Base-by-base conservation (phyloP, 1,140 invertebrate genomes). In the Thalassaphorura encarpata region DNA sequence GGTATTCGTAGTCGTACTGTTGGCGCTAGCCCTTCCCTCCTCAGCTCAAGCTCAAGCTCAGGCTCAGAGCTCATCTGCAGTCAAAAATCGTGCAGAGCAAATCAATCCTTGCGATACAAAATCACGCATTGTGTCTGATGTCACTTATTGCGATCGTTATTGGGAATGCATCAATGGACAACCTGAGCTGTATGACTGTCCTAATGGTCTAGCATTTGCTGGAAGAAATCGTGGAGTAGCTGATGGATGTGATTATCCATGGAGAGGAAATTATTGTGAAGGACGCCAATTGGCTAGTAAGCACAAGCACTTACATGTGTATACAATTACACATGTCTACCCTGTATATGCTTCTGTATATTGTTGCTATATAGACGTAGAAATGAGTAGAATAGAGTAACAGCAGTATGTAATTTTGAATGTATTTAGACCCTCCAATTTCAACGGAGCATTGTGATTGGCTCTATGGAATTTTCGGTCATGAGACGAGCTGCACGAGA, bases 391-490 rank as follows among this genome's bases (percentile, higher is more conserved):
- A n/a, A n/a, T n/a, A n/a, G n/a, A n/a, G n/a, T n/a, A n/a, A n/a
- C n/a, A n/a, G n/a, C n/a, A n/a, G n/a, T n/a, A n/a, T n/a, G n/a
- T n/a, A n/a, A 15, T n/a, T 52, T 41, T 49, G 21, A 3, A 43
- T 58, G 53, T 53, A 2, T n/a, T 36, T 69, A 87, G 85, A 93
- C 71, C 79, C 85, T 16, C 87, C 88, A 26, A 84, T 89, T 49
- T 75, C 78, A 8, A 83, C 82, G 0, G 88, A 91, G 58, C 89
- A 92, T 67, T 93, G 89, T 68, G 87, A 89, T 66, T 93, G 89
- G 89, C 73, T 90, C 53, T 93, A 91, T 68, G 89, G 89, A 23
- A 91, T 92, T 63, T 92, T 92, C 70, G 88, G 89, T 0, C 89
- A 93, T 69, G 88, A 91, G 71, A 91, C 88, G 0, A 89, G 85